Percentiles rank a stretch among this genome's conserved stretches.
Conservation (phyloP, 2,113 vertebrate species). For the Pterocles gutturalis region DNA sequence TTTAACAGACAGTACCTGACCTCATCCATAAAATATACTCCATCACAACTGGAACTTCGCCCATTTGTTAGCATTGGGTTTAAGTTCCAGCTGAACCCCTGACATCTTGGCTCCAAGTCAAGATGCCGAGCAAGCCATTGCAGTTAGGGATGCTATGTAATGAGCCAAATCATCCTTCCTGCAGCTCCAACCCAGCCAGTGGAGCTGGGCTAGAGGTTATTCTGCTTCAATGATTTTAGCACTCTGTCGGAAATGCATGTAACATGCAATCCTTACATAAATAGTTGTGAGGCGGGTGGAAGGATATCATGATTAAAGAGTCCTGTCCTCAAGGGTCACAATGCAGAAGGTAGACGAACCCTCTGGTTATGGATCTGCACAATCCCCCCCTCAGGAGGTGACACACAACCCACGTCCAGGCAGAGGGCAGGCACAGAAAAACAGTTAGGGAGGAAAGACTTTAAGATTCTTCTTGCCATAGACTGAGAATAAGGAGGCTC, state of each 20-base stretch:
- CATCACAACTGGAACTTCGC: not conserved
- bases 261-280: not conserved
- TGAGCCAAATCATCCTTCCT: constrained; percentile 6
- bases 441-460: not conserved
- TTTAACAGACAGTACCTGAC: not conserved
- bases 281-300: not conserved
- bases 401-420: not conserved
- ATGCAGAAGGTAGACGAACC: not conserved
- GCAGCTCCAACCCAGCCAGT: not conserved
- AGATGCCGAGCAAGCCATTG: not conserved
- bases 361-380: not conserved
- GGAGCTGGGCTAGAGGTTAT: not conserved
- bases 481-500: not conserved
- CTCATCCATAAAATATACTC: not conserved
- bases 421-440: not conserved
- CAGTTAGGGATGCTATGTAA: not conserved
- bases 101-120: not conserved
- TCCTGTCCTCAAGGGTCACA: not conserved
- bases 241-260: not conserved
- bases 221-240: not conserved
- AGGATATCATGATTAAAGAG: not conserved
- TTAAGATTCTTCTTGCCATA: not conserved
- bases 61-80: not conserved
- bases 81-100: not conserved
- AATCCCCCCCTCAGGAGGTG: not conserved